phyloP scores from a whole-genome alignment of 2,797 vertebrate species.

The Pseudomugil tenellus region DNA sequence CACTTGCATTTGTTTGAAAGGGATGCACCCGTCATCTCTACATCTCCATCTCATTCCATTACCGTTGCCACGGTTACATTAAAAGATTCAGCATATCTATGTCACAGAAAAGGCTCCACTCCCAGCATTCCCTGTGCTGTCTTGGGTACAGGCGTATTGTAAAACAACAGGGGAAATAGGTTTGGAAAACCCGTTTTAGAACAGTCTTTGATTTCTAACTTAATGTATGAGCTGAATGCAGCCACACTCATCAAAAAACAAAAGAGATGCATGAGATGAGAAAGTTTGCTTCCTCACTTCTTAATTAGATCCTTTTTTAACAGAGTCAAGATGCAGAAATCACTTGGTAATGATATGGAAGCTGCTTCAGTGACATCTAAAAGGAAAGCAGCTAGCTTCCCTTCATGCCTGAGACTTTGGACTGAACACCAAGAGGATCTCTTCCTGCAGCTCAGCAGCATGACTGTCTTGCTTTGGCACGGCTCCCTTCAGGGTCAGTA shows the following conservation, averaged over 20 bases:
- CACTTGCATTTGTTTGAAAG: constrained; percentile 39
- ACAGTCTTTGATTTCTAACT: not conserved
- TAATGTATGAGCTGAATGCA: not conserved
- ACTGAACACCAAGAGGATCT: constrained; percentile 29
- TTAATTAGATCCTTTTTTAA: not conserved
- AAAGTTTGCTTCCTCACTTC: not conserved
- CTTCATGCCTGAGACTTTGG: constrained; percentile 34
- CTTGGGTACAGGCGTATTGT: constrained; percentile 30
- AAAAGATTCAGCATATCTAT: constrained; percentile 43
- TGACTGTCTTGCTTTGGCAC: constrained; percentile 36
- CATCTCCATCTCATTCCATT: constrained; percentile 39
- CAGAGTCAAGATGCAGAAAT: constrained; percentile 5
- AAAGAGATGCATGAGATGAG: not conserved
- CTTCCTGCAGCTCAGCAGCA: constrained; percentile 39
- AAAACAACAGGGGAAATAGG: constrained; percentile 34
- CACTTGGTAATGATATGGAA: not conserved
- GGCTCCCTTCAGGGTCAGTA: constrained; percentile 62
- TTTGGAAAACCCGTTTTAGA: not conserved
- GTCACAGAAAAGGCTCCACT: constrained; percentile 54
- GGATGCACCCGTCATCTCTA: constrained; percentile 45
- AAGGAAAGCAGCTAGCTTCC: constrained; percentile 33
- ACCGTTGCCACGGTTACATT: constrained; percentile 70
- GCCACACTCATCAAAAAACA: not conserved
- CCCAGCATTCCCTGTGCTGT: constrained; percentile 28
- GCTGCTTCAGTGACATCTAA: constrained; percentile 24